phyloP scores from a whole-genome alignment of 1,140 invertebrate genomes.

The Hypsibius dujardini region DNA sequence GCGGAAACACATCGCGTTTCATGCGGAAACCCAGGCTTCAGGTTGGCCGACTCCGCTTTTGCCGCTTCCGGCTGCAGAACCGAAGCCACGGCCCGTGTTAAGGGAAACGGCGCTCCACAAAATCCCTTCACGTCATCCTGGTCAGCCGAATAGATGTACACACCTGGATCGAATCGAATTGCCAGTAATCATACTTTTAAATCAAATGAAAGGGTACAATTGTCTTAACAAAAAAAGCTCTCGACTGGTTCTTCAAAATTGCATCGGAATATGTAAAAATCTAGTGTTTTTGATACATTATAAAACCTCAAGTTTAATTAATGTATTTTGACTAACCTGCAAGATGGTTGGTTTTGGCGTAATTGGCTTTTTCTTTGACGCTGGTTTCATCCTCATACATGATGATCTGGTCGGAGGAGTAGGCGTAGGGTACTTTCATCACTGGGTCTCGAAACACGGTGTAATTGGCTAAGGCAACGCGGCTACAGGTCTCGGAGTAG shows the following conservation, averaged over 20 bases:
- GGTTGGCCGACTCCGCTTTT: neutral
- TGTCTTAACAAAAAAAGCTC: too few species aligned
- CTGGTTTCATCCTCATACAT: neutral
- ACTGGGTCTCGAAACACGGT: neutral
- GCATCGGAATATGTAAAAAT: too few species aligned
- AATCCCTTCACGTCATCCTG: neutral
- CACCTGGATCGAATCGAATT: neutral
- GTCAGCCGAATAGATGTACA: neutral
- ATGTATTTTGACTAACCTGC: too few species aligned
- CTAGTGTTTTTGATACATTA: too few species aligned
- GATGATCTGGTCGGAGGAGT: neutral
- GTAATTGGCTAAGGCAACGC: neutral
- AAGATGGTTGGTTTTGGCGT: neutral
- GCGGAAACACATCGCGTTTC: neutral
- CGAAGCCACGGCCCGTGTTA: slow-evolving; percentile 4
- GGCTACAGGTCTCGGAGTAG: neutral
- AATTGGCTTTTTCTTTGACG: neutral
- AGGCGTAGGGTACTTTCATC: slow-evolving; percentile 6
- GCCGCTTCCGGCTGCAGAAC: neutral
- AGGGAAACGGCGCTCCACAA: neutral
- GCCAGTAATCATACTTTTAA: too few species aligned
- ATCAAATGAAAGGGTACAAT: too few species aligned
- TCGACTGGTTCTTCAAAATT: too few species aligned
- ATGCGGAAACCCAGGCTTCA: neutral
- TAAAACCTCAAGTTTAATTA: too few species aligned